Conservation (phyloP, 2,113 vertebrate genomes). For the Triplophysa tibetana region DNA sequence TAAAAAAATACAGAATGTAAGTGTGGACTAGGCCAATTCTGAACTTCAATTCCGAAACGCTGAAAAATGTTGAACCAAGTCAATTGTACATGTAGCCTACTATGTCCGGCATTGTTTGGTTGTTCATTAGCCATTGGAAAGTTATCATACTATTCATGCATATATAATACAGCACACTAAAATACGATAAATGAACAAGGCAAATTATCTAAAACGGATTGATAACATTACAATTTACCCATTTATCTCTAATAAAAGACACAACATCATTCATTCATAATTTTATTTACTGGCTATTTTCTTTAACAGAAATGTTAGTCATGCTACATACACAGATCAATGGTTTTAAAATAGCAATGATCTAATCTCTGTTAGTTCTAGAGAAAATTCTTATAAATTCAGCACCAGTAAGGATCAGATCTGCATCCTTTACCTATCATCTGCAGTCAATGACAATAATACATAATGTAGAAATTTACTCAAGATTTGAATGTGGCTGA, state of each 20-base stretch:
- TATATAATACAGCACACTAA: too few relatives aligned
- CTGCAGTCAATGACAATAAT: background rate
- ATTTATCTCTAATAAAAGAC: background rate
- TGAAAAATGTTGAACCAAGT: too few relatives aligned
- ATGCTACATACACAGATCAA: constrained; percentile 16
- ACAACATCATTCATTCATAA: background rate
- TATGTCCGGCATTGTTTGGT: too few relatives aligned
- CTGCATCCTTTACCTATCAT: background rate
- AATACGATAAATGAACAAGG: too few relatives aligned
- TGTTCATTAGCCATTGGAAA: too few relatives aligned
- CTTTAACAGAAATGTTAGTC: background rate
- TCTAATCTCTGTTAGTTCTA: background rate
- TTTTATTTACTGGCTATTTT: background rate
- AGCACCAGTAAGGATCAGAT: constrained; percentile 14
- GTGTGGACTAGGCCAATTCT: too few relatives aligned
- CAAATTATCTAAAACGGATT: too few relatives aligned
- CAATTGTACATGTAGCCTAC: too few relatives aligned
- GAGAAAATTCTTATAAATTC: background rate
- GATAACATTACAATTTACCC: too few relatives aligned
- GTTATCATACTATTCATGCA: too few relatives aligned
- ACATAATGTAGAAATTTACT: constrained; percentile 9
- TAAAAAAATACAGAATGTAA: too few relatives aligned
- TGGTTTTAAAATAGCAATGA: constrained; percentile 1
- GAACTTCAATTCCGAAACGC: too few relatives aligned
- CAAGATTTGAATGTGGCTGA: background rate